phyloP scores from a whole-genome alignment of 1,140 invertebrate genomes.

The Teleogryllus occipitalis region DNA sequence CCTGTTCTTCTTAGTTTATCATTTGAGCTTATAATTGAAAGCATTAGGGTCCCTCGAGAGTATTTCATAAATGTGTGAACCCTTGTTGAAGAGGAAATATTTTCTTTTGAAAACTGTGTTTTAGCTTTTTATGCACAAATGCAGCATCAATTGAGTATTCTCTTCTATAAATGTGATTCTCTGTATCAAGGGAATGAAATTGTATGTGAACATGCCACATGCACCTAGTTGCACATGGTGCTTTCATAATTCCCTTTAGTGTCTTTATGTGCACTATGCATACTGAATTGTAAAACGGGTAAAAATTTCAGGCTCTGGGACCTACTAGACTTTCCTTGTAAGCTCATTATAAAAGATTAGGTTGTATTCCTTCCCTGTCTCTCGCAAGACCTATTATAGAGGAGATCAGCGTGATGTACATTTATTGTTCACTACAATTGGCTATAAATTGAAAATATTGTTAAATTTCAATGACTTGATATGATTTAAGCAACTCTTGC shows the following conservation, averaged over 20 bases:
- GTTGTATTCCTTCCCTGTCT: slow-evolving; percentile 3
- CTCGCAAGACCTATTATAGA: background rate
- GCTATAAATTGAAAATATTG: no score
- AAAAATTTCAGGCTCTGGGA: background rate
- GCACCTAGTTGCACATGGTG: background rate
- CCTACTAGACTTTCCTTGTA: background rate
- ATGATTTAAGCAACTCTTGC: no score
- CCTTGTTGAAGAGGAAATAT: background rate
- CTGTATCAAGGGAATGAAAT: background rate
- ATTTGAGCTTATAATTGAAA: background rate
- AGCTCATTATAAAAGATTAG: background rate
- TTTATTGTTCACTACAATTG: no score
- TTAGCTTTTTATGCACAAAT: background rate
- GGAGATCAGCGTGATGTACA: no score
- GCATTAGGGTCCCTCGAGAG: background rate
- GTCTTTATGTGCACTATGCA: background rate
- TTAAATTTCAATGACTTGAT: no score
- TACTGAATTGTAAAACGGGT: background rate
- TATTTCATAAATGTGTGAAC: background rate
- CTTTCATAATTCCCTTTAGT: background rate
- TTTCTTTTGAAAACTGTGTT: background rate
- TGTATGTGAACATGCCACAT: background rate
- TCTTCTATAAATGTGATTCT: background rate
- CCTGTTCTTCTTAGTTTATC: background rate
- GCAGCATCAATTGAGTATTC: background rate